Conservation (phyloP, 2,888 invertebrate genomes). For the Clivina fossor region DNA sequence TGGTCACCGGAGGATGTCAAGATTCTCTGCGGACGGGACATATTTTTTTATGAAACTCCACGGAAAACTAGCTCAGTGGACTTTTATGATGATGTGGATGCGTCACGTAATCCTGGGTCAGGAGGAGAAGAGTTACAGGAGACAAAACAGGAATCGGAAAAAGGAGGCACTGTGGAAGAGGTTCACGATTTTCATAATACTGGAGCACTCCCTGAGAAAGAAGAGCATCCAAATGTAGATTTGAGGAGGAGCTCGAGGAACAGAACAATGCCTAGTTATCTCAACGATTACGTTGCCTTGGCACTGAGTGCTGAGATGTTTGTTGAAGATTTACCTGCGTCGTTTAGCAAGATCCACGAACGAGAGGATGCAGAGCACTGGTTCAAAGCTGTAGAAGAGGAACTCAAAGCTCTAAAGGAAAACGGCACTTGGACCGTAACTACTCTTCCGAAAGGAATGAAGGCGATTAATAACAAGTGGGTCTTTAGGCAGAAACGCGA, state of each 20-base stretch:
- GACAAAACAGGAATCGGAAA: no score
- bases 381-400: constrained; percentile 39
- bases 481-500: constrained; percentile 42
- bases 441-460: constrained; percentile 35
- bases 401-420: constrained; percentile 34
- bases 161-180: no score
- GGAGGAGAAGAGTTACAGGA: no score
- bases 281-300: constrained; percentile 6
- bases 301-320: constrained; percentile 11
- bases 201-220: no score
- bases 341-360: constrained; percentile 6
- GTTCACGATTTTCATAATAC: no score
- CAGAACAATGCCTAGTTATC: not conserved
- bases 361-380: constrained; percentile 30
- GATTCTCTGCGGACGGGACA: no score
- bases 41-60: no score
- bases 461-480: constrained; percentile 42
- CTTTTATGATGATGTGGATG: no score
- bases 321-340: constrained; percentile 16
- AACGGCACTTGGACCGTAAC: constrained; percentile 41
- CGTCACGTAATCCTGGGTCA: no score
- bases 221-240: not conserved
- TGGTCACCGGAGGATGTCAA: no score
- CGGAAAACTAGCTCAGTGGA: no score
- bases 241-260: constrained; percentile 3